phyloP scores from a whole-genome alignment of 2,113 vertebrate species.

The Dipodomys ordii region DNA sequence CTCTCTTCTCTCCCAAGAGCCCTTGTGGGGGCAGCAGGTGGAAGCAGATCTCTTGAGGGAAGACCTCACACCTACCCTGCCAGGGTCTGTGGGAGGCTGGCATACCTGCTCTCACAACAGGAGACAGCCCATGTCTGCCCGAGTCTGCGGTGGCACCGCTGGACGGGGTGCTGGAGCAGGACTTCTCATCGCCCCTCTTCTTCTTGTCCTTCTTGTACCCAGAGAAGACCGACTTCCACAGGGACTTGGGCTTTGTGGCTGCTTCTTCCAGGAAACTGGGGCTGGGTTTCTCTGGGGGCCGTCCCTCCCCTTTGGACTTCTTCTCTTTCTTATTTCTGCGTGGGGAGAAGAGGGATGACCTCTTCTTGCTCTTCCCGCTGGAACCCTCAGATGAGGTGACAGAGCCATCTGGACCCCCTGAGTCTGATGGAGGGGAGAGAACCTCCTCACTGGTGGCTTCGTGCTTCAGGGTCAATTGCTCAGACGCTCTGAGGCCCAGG shows the following conservation, averaged over 20 bases:
- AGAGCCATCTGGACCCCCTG: constrained; percentile 91
- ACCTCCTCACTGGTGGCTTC: constrained; percentile 89
- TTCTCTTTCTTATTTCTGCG: constrained; percentile 98
- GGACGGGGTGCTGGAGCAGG: constrained; percentile 94
- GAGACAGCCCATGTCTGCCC: constrained; percentile 88
- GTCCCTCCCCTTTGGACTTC: constrained; percentile 93
- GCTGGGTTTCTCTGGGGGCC: constrained; percentile 86
- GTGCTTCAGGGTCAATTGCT: constrained; percentile 86
- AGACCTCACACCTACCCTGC: rapidly evolving
- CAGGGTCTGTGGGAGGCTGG: too few species aligned
- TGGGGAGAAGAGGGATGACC: constrained; percentile 96
- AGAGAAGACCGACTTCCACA: constrained; percentile 98
- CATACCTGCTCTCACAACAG: constrained; percentile 89
- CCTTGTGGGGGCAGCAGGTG: rapidly evolving
- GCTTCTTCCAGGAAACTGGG: constrained; percentile 86
- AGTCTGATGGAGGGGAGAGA: constrained; percentile 84
- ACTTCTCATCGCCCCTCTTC: constrained; percentile 94
- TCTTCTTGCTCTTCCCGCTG: constrained; percentile 95
- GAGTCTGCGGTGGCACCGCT: constrained; percentile 94
- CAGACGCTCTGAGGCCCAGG: constrained; percentile 85
- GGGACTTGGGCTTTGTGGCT: constrained; percentile 92
- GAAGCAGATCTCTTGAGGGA: not conserved
- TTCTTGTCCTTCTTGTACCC: constrained; percentile 99
- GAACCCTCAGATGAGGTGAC: constrained; percentile 95
- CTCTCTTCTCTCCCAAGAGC: not conserved